Percentiles rank a stretch among this genome's conserved stretches.
Conservation (phyloP, 2,113 vertebrate genomes). For the Cricetomys ansorgei region DNA sequence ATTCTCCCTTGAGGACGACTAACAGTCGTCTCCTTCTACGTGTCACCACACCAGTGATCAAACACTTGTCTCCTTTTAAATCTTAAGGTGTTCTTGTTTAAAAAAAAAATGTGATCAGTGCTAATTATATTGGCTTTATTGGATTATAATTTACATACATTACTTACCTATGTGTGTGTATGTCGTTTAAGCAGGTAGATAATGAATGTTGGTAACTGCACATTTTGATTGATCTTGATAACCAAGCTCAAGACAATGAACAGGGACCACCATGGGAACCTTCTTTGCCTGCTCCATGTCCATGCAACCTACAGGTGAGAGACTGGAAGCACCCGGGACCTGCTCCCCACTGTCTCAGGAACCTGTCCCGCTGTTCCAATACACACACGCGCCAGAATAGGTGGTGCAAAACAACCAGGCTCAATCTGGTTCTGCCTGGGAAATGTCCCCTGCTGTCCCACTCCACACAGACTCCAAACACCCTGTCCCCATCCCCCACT, state of each 20-base stretch:
- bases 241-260: not conserved
- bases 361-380: not conserved
- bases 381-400: not conserved
- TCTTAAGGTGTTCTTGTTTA: not conserved
- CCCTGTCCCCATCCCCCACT: not conserved
- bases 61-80: not conserved
- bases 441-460: not conserved
- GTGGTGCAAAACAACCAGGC: not conserved
- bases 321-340: not conserved
- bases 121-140: not conserved
- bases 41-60: not conserved
- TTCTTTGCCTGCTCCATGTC: not conserved
- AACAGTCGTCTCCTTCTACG: not conserved
- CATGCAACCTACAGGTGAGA: not conserved
- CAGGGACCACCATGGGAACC: not conserved
- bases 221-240: not conserved
- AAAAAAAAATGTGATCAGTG: not conserved
- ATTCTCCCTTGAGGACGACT: not conserved
- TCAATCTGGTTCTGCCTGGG: not conserved
- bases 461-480: not conserved
- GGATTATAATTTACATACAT: not conserved
- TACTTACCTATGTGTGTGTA: not conserved
- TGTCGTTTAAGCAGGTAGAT: not conserved
- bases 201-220: not conserved
- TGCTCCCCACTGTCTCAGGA: not conserved